Percentiles rank a stretch among this genome's conserved stretches.
phyloP scores from a whole-genome alignment of 2,888 invertebrate genomes.

The Pegoplata infirma region DNA sequence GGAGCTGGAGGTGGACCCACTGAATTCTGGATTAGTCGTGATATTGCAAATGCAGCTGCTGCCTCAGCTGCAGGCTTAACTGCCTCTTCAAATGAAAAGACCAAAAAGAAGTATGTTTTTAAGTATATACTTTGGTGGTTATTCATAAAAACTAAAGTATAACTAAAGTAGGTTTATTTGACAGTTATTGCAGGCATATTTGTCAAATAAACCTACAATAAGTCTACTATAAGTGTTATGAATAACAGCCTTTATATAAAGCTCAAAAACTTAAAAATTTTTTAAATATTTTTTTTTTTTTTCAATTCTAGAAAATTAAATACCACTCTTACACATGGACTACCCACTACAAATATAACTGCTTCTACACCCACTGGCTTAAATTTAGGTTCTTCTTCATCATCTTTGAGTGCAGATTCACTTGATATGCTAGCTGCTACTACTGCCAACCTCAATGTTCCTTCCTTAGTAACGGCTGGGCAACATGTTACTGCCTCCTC shows the following conservation, averaged over 20 bases:
- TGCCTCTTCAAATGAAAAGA: slow-evolving; percentile 79
- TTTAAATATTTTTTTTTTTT: slow-evolving; percentile 39
- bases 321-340: slow-evolving; percentile 62
- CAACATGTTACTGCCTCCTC: slow-evolving; percentile 64
- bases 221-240: too few relatives aligned
- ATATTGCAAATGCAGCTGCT: slow-evolving; percentile 80
- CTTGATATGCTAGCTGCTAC: slow-evolving; percentile 68
- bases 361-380: slow-evolving; percentile 71
- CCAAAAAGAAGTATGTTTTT: slow-evolving; percentile 69
- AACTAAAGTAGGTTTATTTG: too few relatives aligned
- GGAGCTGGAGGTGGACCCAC: slow-evolving; percentile 82
- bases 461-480: slow-evolving; percentile 41
- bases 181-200: too few relatives aligned
- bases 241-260: too few relatives aligned
- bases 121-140: slow-evolving; percentile 44
- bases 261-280: not conserved
- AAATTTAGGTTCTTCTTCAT: slow-evolving; percentile 72
- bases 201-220: too few relatives aligned
- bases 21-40: slow-evolving; percentile 85
- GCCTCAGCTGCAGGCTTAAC: slow-evolving; percentile 86
- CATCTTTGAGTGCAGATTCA: slow-evolving; percentile 72
- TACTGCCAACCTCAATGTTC: slow-evolving; percentile 47
- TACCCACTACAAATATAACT: slow-evolving; percentile 58
- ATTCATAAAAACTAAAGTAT: too few relatives aligned
- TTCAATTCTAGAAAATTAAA: slow-evolving; percentile 70